Percentiles rank a stretch among this genome's conserved stretches.
Conservation (phyloP, 2,797 vertebrate species). For the Acipenser transmontanus region DNA sequence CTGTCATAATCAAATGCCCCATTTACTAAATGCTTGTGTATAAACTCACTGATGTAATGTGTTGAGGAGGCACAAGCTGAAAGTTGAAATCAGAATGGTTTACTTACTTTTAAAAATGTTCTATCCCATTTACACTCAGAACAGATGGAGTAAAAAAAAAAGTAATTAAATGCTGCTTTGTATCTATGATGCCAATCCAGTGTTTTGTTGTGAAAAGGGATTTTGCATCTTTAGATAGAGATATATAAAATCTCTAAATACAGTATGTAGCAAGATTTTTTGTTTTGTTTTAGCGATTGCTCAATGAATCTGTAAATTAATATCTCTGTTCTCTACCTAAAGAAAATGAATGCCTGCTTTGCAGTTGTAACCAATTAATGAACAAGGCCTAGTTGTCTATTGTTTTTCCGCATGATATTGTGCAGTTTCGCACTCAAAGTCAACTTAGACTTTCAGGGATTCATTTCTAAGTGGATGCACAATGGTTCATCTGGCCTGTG, state of each 20-base stretch:
- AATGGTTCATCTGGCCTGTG: conserved; percentile 6
- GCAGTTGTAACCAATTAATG: conserved; percentile 13
- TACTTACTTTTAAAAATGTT: neutral
- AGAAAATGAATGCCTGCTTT: conserved; percentile 9
- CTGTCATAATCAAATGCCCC: neutral
- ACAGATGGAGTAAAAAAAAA: neutral
- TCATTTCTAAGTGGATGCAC: conserved; percentile 14
- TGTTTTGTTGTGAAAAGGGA: neutral
- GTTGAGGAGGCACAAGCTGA: too few relatives aligned
- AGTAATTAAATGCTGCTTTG: neutral
- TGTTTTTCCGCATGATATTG: conserved; percentile 4
- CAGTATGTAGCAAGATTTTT: neutral
- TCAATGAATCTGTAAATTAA: conserved; percentile 5
- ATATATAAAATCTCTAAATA: neutral
- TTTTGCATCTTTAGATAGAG: neutral
- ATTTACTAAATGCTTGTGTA: neutral
- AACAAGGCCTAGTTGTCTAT: conserved; percentile 4
- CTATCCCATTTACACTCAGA: neutral
- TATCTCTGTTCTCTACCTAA: conserved; percentile 4
- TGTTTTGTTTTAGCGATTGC: neutral
- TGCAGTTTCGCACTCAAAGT: conserved; percentile 5
- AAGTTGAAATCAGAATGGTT: neutral
- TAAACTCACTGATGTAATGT: neutral
- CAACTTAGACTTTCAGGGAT: conserved; percentile 14
- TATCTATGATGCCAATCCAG: neutral